These are phyloP conservation scores for Temnothorax ravouxi DNA, from an alignment of 2,888 invertebrate genomes.

Conservation along the genomic window DNA sequence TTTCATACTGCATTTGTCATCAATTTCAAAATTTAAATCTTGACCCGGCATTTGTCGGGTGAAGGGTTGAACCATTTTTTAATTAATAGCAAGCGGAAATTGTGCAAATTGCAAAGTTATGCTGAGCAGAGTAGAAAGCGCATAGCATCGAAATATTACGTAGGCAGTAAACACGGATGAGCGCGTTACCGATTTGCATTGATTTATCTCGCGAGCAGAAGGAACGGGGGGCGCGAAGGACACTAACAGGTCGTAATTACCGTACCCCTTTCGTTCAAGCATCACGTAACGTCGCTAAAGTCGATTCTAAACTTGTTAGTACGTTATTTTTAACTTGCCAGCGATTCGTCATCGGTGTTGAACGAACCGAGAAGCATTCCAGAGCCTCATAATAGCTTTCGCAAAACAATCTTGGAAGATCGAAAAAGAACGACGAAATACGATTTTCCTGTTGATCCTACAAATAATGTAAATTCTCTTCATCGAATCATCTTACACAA, in stretches of 20 bases:
- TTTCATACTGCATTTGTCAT: neutral
- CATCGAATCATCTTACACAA: neutral
- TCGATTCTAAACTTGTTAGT: constrained; percentile 68
- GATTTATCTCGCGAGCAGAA: constrained; percentile 47
- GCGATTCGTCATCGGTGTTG: constrained; percentile 57
- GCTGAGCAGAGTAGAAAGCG: constrained; percentile 7
- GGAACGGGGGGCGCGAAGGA: constrained; percentile 36
- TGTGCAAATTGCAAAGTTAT: constrained; percentile 17
- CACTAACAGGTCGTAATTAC: constrained; percentile 61
- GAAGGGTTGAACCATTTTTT: neutral
- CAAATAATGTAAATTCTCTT: neutral
- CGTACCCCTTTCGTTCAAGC: constrained; percentile 56
- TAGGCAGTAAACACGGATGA: neutral
- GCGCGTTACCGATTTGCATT: constrained; percentile 52
- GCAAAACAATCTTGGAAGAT: constrained; percentile 44
- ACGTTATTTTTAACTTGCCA: constrained; percentile 64
- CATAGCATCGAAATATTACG: constrained; percentile 31
- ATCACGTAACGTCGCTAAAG: constrained; percentile 58
- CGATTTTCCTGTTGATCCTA: neutral
- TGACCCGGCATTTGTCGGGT: neutral
- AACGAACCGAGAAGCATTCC: constrained; percentile 26
- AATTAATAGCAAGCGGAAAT: neutral
- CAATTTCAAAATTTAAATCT: neutral
- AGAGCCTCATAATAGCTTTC: constrained; percentile 42
- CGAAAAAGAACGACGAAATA: constrained; percentile 11